Percentiles rank a stretch among this genome's conserved stretches.
Evolutionary conservation across 2,113 vertebrate genomes (phyloP).

Genomic region (Zapornia atra): DNA sequence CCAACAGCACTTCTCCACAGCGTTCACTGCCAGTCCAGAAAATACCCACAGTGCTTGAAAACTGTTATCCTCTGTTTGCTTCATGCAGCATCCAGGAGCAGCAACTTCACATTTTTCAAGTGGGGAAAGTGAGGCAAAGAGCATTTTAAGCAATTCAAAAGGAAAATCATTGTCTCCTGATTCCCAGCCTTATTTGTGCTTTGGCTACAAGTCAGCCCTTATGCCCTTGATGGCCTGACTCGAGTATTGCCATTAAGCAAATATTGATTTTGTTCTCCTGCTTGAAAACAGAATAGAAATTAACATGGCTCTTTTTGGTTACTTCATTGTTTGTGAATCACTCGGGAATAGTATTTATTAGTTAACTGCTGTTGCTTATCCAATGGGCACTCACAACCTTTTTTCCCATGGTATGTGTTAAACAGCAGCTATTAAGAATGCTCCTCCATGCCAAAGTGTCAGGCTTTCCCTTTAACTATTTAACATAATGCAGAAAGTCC

Average conservation of each 20-base stretch:
- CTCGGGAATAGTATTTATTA: conserved; percentile 19
- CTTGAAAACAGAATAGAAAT: conserved; percentile 54
- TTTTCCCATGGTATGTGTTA: neutral
- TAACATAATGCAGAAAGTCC: neutral
- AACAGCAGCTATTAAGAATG: conserved; percentile 19
- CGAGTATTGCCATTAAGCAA: conserved; percentile 63
- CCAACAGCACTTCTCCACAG: neutral
- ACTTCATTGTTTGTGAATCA: conserved; percentile 36
- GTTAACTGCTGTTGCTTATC: conserved; percentile 29
- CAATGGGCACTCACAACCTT: conserved; percentile 43
- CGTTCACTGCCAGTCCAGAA: neutral
- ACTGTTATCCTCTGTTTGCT: neutral
- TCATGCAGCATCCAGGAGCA: neutral
- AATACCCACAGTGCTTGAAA: neutral
- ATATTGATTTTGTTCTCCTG: conserved; percentile 67
- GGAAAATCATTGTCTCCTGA: neutral
- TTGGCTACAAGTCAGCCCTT: neutral
- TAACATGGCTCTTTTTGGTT: conserved; percentile 38
- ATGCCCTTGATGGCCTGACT: neutral
- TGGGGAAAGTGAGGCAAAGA: neutral
- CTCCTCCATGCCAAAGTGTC: neutral
- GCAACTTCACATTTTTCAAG: neutral
- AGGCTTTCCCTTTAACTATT: conserved; percentile 34
- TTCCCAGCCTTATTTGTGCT: neutral
- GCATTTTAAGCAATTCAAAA: neutral